phyloP scores from a whole-genome alignment of 2,113 vertebrate species.

The Phyllostomus hastatus region DNA sequence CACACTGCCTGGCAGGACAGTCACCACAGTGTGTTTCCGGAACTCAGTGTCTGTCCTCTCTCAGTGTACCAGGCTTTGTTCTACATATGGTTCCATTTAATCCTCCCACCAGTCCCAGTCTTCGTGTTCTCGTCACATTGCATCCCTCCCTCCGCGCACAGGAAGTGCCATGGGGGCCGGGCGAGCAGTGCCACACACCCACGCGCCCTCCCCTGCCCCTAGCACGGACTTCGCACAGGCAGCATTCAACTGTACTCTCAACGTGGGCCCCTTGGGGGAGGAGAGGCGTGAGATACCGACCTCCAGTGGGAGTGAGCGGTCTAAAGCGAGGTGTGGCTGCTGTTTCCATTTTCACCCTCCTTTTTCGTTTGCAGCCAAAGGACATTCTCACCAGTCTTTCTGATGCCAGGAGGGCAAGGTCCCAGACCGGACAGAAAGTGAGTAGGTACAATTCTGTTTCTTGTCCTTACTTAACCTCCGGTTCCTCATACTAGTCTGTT shows the following conservation, averaged over 20 bases:
- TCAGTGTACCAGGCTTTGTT: not conserved
- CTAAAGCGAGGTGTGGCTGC: not conserved
- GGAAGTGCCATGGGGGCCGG: not conserved
- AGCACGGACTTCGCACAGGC: not conserved
- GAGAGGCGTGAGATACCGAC: not conserved
- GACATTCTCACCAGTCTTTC: not conserved
- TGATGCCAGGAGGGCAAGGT: not conserved
- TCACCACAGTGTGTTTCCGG: not conserved
- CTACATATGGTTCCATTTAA: not conserved
- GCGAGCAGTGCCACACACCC: not conserved
- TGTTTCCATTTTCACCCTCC: not conserved
- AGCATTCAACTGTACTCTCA: not conserved
- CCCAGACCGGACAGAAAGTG: not conserved
- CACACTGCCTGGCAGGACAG: not conserved
- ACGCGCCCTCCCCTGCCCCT: fast-evolving
- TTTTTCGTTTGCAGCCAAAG: not conserved
- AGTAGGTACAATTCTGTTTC: not conserved
- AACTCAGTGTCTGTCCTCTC: not conserved
- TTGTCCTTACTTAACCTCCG: conserved; percentile 47
- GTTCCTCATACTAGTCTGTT: not conserved
- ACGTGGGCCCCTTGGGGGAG: not conserved
- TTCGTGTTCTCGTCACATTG: not conserved
- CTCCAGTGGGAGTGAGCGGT: not conserved
- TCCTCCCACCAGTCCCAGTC: not conserved
- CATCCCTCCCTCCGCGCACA: not conserved